Conservation (phyloP, 1,140 invertebrate genomes). For the Mizuhopecten yessoensis region DNA sequence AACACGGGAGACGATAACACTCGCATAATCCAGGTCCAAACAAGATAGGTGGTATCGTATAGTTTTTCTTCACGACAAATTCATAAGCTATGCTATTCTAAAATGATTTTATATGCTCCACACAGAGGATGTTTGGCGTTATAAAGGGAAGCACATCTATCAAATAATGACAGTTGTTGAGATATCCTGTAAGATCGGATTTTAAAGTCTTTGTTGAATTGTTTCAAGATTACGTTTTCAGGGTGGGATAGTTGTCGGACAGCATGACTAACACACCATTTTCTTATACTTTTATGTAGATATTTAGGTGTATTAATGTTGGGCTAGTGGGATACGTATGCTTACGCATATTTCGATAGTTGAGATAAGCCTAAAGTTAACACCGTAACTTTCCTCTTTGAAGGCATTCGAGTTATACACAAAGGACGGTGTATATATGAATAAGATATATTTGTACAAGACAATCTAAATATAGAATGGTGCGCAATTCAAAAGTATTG, state of each 20-base stretch:
- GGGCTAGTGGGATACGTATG: background rate
- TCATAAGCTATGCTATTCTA: background rate
- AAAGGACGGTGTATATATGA: background rate
- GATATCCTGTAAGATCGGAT: background rate
- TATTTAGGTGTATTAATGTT: background rate
- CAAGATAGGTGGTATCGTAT: background rate
- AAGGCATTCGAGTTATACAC: background rate
- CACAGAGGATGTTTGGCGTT: background rate
- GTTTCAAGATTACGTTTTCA: conserved; percentile 2
- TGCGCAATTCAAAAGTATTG: no score
- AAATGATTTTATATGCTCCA: conserved; percentile 30
- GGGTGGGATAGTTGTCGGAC: background rate
- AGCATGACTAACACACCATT: background rate
- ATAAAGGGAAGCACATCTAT: background rate
- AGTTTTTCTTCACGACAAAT: conserved; percentile 1
- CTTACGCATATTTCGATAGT: background rate
- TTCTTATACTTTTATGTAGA: background rate
- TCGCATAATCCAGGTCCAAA: background rate
- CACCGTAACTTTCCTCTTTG: background rate
- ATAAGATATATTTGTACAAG: background rate
- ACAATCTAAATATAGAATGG: background rate
- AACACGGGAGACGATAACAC: conserved; percentile 9
- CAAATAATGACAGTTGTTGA: background rate
- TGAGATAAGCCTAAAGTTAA: background rate
- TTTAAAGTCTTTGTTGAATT: conserved; percentile 11